Base-by-base conservation (phyloP, 1,140 invertebrate species). In the Zaprionus africanus region DNA sequence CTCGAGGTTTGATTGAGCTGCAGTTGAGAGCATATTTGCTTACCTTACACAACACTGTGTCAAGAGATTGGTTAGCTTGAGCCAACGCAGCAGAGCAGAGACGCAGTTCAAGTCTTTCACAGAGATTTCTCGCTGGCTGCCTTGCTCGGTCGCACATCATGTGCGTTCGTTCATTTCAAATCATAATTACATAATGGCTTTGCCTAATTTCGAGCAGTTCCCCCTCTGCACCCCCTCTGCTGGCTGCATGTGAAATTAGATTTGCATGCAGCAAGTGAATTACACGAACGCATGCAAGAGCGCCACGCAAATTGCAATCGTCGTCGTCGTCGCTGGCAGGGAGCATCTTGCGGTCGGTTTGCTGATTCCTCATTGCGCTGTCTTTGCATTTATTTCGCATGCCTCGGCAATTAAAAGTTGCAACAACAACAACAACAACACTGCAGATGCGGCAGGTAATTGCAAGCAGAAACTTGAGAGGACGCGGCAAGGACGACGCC, bases 391-490 rank as follows among this genome's bases (percentile, higher is more conserved):
- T 70, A 72, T 69, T 81, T 86, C 58, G 61, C 81, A 79, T 87
- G 84, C 78, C 66, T 78, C 74, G 72, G 84, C 84, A 88, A 88
- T 87, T 87, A 87, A 88, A 87, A 87, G 74, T 84, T 87, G 79
- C 41, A 70, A 34, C 31, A 11, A 34, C 31, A 34, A 34, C 31
- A 34, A 4, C 26, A 26, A 78, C 74, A 83, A 83, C 74, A 58
- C 75, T n/a, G n/a, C n/a, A n/a, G 84, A 88, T 81, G 78, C 75
- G 72, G 81, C 81, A 70, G 84, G 80, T 87, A 85, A 85, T 84
- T 78, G 78, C 81, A 46, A 41, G 64, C 49, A 57, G 51, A 24
- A 72, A 67, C 46, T 66, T 63, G 63, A 49, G 68, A 77, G 73
- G 68, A 56, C 22, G 19, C 46, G 46, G 19, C 56, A 4, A 46